Base-by-base conservation (phyloP, 1,140 invertebrate species). In the Theocolax elegans region DNA sequence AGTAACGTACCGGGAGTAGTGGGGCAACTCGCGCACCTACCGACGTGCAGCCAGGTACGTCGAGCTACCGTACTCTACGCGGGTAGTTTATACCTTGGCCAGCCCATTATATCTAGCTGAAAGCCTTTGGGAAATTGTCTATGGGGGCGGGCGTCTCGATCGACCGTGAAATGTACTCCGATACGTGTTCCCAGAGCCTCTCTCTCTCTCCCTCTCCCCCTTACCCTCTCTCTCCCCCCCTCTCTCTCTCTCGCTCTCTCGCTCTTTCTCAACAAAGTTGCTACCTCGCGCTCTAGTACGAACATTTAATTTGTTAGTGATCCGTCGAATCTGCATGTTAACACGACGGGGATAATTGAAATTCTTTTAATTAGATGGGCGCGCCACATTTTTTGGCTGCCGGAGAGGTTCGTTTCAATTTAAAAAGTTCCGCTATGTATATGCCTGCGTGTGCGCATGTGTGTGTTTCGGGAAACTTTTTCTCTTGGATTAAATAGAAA, bases 41-140 rank as follows among this genome's bases (percentile, higher is more conserved):
- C 9, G 15, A 27, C 25, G 51, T 12, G 51, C 51, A 54, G 21
- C 29, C n/a, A 29, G 42, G 44, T 48, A 29, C 25, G 21, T 15
- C n/a, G 15, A 25, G 25, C 40, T 21, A 3, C 3, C 21, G 10
- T 25, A 23, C 21, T n/a, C n/a, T 6, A 6, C 0, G 25, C 9
- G n/a, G 31, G n/a, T 60, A 60, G 66, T 67, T 71, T 74, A 75
- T 77, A 76, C 75, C 76, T 78, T 75, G 71, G 73, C 72, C 54
- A 60, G 64, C 60, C 76, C 72, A 78, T 80, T 81, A 81, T 80
- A 80, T 79, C 73, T 74, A 60, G 67, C 78, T 76, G 67, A 70
- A 79, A 78, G 76, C 78, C 80, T 80, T 80, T 80, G 80, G 80
- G 79, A 80, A 81, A 81, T 80, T 75, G 79, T 81, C 79, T 80